Evolutionary conservation across 2,797 vertebrate genomes (phyloP), one percentile per base, ranked within the genome.

Genomic region (Chelon labrosus): DNA sequence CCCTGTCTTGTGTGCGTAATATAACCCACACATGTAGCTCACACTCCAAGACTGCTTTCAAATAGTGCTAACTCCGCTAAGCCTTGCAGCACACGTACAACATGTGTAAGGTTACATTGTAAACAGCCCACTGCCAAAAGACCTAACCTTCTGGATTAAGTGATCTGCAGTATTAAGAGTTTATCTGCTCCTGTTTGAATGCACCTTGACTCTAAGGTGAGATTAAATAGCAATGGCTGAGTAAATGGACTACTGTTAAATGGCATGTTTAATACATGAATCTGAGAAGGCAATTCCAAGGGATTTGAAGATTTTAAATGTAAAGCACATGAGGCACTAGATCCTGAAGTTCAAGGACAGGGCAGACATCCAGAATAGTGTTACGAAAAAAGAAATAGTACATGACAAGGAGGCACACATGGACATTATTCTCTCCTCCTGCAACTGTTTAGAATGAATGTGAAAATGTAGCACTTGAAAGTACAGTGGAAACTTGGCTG

Each of bases 71-170:
- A 84, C 79, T 44, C 69, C 25, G 6, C 85, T 85, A 80, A 89
- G 87, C 86, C 74, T 70, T 0, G 17, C 27, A 38, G 66, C 80
- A 74, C 80, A 85, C 60, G 50, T 84, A 77, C 75, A 82, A 71
- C 84, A 82, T 83, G 81, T 65, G 67, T 83, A 78, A 77, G 70
- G 87, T 82, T 89, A 88, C 77, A 54, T 73, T 65, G 79, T 71
- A 85, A 86, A 87, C 76, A 77, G 41, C 55, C 52, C 41, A n/a
- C 68, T 64, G 88, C 78, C 80, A 86, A 71, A 88, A 83, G 80
- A 52, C 80, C 73, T 83, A 84, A 91, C 88, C 86, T 91, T 86
- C 31, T 69, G 86, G 91, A 91, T 90, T 87, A 91, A 83, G 83
- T 39, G 85, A 91, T 88, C 88, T 77, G 78, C 59, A 64, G 90